phyloP scores from a whole-genome alignment of 2,113 vertebrate genomes.

The Coregonus clupeaformis region DNA sequence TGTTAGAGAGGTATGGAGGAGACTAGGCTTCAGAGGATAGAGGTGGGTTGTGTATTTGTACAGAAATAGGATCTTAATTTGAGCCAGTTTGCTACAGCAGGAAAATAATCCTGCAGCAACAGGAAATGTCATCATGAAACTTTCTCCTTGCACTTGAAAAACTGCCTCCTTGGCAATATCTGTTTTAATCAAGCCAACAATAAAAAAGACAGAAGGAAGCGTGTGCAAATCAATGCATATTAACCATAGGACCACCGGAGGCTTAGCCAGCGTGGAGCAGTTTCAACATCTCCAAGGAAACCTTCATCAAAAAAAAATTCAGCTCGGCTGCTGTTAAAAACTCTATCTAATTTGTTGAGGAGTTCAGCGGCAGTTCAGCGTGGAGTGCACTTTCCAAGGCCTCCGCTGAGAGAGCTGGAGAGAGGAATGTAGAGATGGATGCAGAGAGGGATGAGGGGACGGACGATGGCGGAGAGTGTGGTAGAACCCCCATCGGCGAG shows the following conservation, averaged over 20 bases:
- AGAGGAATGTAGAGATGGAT: too few species aligned
- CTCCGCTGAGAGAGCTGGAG: slow-evolving; percentile 11
- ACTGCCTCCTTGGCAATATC: slow-evolving; percentile 67
- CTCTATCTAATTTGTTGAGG: slow-evolving; percentile 48
- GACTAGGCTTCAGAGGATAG: not conserved
- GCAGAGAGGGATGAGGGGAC: too few species aligned
- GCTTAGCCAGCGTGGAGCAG: slow-evolving; percentile 54
- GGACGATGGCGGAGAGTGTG: not conserved
- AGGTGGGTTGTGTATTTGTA: not conserved
- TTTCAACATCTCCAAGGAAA: slow-evolving; percentile 72
- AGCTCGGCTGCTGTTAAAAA: slow-evolving; percentile 35
- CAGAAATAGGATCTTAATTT: too few species aligned
- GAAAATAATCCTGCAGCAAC: too few species aligned
- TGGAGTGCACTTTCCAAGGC: slow-evolving; percentile 47
- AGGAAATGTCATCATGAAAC: not conserved
- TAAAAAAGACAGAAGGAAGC: slow-evolving; percentile 63
- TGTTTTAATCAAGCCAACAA: slow-evolving; percentile 68
- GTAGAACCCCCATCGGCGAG: not conserved
- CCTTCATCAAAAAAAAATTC: slow-evolving; percentile 62
- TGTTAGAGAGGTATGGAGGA: not conserved
- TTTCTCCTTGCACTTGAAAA: slow-evolving; percentile 39
- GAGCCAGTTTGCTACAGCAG: too few species aligned
- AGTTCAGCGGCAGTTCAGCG: slow-evolving; percentile 68
- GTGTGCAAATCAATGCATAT: slow-evolving; percentile 74
- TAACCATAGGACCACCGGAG: slow-evolving; percentile 68